A percentile compares a stretch with the other conserved stretches of the same genome.
Conservation (phyloP, 2,113 vertebrate species). For the Datnioides undecimradiatus region DNA sequence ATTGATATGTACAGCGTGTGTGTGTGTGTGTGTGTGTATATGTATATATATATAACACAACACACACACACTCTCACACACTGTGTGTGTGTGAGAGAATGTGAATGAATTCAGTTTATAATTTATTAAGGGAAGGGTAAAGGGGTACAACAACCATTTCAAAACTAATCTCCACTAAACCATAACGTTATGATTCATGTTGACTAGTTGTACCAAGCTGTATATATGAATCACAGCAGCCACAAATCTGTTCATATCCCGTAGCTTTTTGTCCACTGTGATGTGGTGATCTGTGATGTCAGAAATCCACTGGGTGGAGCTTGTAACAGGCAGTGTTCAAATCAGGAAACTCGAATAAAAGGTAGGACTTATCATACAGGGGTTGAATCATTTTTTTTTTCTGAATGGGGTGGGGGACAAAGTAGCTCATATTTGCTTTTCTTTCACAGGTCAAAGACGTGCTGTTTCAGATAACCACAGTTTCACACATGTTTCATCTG, state of each 20-base stretch:
- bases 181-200: no score
- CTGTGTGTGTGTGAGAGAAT: no score
- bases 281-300: constrained; percentile 71
- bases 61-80: no score
- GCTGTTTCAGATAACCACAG: neutral
- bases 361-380: constrained; percentile 35
- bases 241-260: neutral
- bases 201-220: neutral
- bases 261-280: constrained; percentile 80
- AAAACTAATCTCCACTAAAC: no score
- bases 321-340: constrained; percentile 68
- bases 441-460: constrained; percentile 64
- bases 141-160: no score
- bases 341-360: neutral
- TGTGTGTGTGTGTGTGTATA: no score
- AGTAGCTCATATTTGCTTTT: neutral
- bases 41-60: no score
- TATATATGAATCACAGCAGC: neutral
- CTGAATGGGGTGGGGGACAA: neutral
- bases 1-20: no score
- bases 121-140: no score
- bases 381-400: no score
- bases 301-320: constrained; percentile 52
- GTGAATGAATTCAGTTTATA: no score
- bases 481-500: constrained; percentile 42